Evolutionary conservation across 2,797 vertebrate genomes (phyloP), one percentile per base, ranked within the genome.

Genomic region (Percopsis omiscomaycus): DNA sequence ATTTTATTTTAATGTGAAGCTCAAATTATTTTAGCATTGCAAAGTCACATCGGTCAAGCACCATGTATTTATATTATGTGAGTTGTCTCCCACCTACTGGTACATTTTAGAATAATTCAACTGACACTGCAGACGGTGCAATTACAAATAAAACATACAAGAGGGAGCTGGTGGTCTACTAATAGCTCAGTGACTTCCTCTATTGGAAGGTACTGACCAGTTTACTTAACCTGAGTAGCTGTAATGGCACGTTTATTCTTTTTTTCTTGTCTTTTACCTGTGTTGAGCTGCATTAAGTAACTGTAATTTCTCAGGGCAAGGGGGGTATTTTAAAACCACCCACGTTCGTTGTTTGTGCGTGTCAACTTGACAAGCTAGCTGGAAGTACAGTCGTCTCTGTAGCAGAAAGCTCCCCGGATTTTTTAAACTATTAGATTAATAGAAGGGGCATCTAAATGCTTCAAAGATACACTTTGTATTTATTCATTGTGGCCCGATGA

Each of bases 131-230:
- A 3, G 44, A 13, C 3, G 12, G 8, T 10, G 14, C 28, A 16
- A 42, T 14, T 54, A 28, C 32, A 22, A 55, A 2, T 10, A 10
- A 5, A 12, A 3, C 64, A 66, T 87, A 79, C 76, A 56, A 86
- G 87, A 79, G 85, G 84, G 83, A 22, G 78, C 84, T 68, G 8
- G 75, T 12, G 46, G 50, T 71, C 65, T 62, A 84, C 51, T 6
- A 37, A 73, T 68, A 4, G 11, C 6, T 37, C 13, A 14, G 37
- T 84, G 75, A 83, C 84, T 82, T 75, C 22, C 22, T 22, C 22
- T 22, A 22, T 37, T 5, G 1, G 32, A 37, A 37, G 32, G 68
- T 55, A 28, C 42, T 78, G 77, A 84, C 82, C 79, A 5, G 8
- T 8, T 8, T 37, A 37, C 32, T 8, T 37, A 37, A 8, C 2